Evolutionary conservation across 2,113 vertebrate genomes (phyloP).

Genomic region (Oreocharis arfaki): DNA sequence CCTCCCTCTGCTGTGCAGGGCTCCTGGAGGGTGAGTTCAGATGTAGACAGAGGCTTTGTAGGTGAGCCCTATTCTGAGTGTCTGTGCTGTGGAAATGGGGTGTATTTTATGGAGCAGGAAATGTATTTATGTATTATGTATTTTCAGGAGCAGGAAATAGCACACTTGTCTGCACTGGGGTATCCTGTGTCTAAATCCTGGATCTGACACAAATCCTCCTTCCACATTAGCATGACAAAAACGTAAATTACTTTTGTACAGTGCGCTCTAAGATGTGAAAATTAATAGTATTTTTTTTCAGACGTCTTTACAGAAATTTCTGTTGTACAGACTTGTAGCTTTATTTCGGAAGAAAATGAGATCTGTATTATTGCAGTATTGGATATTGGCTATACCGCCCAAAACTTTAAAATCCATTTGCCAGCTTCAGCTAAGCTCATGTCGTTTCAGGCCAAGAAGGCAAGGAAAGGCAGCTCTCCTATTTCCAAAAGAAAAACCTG

Average conservation of each 20-base stretch:
- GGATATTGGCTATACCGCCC: not conserved
- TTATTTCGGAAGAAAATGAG: not conserved
- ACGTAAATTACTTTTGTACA: not conserved
- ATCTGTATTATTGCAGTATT: not conserved
- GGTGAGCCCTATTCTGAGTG: not conserved
- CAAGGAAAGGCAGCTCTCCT: not conserved
- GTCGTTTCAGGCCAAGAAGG: not conserved
- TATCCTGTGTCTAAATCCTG: not conserved
- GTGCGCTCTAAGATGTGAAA: not conserved
- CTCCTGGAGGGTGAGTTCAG: not conserved
- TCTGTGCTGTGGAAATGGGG: not conserved
- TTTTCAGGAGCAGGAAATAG: not conserved
- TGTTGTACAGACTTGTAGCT: not conserved
- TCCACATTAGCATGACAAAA: not conserved
- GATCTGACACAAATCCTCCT: not conserved
- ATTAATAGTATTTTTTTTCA: not conserved
- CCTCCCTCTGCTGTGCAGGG: not conserved
- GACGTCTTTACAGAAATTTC: not conserved
- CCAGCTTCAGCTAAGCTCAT: not conserved
- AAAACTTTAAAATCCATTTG: not conserved
- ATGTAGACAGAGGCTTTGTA: not conserved
- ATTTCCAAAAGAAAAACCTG: not conserved
- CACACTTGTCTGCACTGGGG: fast-evolving
- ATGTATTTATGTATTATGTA: not conserved
- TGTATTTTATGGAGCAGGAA: not conserved